A percentile compares a stretch with the other conserved stretches of the same genome.
Evolutionary conservation across 2,113 vertebrate genomes (phyloP).

Genomic region (Anolis carolinensis): DNA sequence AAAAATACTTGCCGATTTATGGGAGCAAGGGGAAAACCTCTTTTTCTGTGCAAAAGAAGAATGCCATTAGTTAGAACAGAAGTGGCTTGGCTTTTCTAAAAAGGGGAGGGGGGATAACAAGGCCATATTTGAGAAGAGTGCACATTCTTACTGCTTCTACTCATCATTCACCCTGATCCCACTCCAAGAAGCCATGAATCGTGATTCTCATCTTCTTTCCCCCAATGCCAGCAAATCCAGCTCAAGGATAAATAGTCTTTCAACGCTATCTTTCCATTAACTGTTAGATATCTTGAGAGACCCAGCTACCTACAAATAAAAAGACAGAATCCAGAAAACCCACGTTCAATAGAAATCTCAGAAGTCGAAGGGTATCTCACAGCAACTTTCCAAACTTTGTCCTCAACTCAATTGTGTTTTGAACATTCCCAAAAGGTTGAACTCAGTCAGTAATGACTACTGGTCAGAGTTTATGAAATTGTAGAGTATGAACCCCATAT

Average conservation of each 20-base stretch:
- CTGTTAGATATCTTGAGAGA: not conserved
- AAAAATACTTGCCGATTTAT: not conserved
- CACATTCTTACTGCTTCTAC: not conserved
- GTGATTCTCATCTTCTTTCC: not conserved
- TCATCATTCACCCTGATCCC: not conserved
- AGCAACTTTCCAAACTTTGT: no score
- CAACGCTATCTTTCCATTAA: no score
- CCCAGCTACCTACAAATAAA: not conserved
- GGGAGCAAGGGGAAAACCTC: rapidly evolving
- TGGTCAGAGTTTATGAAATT: no score
- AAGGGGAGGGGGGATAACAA: not conserved
- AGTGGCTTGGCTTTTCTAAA: not conserved
- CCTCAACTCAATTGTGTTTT: no score
- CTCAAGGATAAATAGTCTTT: not conserved
- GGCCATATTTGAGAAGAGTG: not conserved
- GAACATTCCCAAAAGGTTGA: no score
- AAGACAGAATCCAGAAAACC: not conserved
- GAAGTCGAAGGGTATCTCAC: no score
- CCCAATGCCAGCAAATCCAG: not conserved
- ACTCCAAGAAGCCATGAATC: not conserved
- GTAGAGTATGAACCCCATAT: no score
- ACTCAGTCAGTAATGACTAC: no score
- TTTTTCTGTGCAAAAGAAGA: not conserved
- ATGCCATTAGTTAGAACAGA: not conserved
- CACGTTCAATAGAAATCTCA: no score